Conservation (phyloP, 2,797 vertebrate species). For the Carduelis carduelis region DNA sequence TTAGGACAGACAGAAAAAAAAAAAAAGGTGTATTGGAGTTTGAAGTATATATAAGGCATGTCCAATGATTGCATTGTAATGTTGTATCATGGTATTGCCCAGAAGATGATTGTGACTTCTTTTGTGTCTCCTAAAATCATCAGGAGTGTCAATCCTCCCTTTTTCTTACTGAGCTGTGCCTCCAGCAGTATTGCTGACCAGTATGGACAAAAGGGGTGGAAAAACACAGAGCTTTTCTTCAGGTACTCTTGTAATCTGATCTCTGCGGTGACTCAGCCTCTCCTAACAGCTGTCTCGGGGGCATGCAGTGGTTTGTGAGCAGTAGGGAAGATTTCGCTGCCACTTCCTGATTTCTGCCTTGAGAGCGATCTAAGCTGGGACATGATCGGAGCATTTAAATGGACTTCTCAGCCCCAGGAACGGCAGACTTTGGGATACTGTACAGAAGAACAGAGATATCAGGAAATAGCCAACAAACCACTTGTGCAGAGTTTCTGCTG, state of each 20-base stretch:
- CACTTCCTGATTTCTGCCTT: conserved; percentile 46
- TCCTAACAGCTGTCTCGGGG: neutral
- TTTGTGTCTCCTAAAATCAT: neutral
- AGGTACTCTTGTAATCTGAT: conserved; percentile 61
- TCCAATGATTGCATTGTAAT: neutral
- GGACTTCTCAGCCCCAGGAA: neutral
- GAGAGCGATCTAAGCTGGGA: neutral
- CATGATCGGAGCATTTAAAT: neutral
- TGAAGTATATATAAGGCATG: neutral
- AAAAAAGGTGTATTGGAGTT: neutral
- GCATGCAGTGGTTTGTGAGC: neutral
- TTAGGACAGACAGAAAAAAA: neutral
- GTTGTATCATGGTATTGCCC: neutral
- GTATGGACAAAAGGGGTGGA: conserved; percentile 48
- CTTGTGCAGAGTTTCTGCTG: neutral
- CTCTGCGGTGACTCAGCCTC: conserved; percentile 51
- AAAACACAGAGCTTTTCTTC: conserved; percentile 55
- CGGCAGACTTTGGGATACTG: fast-evolving
- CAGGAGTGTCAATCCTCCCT: neutral
- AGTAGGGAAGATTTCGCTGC: neutral
- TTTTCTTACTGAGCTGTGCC: neutral
- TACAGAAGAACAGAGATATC: neutral
- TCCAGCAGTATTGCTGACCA: neutral
- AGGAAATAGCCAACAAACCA: neutral
- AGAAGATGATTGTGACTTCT: neutral